Conservation (phyloP, 1,140 invertebrate genomes). For the Colletes latitarsis region DNA sequence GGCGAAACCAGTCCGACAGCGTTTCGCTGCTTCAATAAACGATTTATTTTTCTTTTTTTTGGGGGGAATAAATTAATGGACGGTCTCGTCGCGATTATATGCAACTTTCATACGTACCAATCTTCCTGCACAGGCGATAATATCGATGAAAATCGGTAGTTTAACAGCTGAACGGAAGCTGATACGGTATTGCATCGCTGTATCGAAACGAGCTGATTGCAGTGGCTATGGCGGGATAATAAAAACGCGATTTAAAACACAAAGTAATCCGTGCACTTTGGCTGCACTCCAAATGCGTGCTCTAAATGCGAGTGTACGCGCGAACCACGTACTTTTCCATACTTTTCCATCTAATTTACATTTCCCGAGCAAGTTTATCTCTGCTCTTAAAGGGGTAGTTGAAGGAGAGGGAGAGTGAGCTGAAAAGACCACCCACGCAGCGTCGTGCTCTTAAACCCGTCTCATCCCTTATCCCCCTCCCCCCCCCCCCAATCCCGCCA, state of each 20-base stretch:
- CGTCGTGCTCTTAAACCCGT: neutral
- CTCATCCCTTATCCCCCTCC: neutral
- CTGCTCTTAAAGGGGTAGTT: neutral
- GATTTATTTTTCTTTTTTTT: neutral
- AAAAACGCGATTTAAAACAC: conserved; percentile 40
- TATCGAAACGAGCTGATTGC: conserved; percentile 22
- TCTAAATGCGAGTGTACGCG: conserved; percentile 35
- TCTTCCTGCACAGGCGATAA: neutral
- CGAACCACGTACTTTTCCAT: conserved; percentile 30
- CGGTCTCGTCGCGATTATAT: neutral
- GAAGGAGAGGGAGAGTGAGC: neutral
- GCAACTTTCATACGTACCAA: neutral
- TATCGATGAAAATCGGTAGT: neutral
- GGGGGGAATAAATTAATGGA: too few species aligned
- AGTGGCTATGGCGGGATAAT: neutral
- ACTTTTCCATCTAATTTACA: conserved; percentile 43
- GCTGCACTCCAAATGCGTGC: conserved; percentile 26
- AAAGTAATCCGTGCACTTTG: conserved; percentile 49
- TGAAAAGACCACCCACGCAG: neutral
- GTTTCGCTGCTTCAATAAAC: neutral
- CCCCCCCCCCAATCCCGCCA: neutral
- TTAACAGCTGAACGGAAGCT: neutral
- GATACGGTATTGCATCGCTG: conserved; percentile 14
- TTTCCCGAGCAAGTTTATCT: conserved; percentile 29
- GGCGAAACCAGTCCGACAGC: neutral